These are phyloP conservation scores for Napeogenes sylphis DNA, from an alignment of 2,888 invertebrate genomes.

Conservation along the genomic window DNA sequence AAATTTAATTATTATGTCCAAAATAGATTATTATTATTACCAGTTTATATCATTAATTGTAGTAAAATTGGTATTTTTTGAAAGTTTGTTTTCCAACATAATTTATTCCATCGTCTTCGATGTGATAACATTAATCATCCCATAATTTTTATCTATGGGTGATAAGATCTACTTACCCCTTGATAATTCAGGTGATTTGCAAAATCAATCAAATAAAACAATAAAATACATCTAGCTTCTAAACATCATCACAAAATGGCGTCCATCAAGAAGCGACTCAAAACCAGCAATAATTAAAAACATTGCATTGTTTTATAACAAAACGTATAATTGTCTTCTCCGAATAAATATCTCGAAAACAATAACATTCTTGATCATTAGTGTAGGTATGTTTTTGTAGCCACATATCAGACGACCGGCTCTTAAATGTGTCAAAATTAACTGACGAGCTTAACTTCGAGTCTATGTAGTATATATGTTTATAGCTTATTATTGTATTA, in stretches of 20 bases:
- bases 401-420: slow-evolving; percentile 24
- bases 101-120: no score
- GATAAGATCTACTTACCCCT: no score
- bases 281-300: slow-evolving; percentile 1
- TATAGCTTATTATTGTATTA: no score
- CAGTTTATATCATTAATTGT: slow-evolving; percentile 15
- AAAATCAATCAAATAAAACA: no score
- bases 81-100: no score
- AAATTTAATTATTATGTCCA: slow-evolving; percentile 20
- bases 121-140: no score
- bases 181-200: no score
- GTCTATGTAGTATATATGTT: no score
- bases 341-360: slow-evolving; percentile 39
- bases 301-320: slow-evolving; percentile 9
- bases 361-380: slow-evolving; percentile 44
- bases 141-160: no score
- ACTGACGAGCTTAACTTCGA: no score
- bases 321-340: slow-evolving; percentile 41
- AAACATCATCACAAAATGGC: neutral
- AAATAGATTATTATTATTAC: slow-evolving; percentile 11
- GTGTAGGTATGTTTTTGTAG: slow-evolving; percentile 34
- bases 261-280: neutral
- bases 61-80: slow-evolving; percentile 3
- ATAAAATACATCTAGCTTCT: no score
- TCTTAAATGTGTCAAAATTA: neutral